Evolutionary conservation across 2,113 vertebrate species (phyloP).

Genomic region (Camelus bactrianus): DNA sequence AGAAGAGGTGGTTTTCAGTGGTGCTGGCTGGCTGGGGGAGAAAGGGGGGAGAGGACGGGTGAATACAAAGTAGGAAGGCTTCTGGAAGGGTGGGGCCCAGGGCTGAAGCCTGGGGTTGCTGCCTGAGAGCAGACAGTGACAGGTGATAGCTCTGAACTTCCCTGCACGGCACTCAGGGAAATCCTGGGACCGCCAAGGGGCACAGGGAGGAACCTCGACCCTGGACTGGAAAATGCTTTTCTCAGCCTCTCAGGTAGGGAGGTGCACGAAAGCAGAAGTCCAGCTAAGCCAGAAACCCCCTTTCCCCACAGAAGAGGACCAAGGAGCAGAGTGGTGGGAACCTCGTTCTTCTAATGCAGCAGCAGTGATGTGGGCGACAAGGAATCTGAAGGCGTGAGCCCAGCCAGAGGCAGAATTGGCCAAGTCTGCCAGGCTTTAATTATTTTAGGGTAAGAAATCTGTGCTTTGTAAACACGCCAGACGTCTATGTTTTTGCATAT

Average conservation of each 20-base stretch:
- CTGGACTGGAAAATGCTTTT: not conserved
- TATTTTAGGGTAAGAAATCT: conserved; percentile 65
- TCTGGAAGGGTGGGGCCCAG: not conserved
- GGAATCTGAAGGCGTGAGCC: not conserved
- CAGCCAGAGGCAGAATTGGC: not conserved
- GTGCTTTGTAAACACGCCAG: conserved; percentile 36
- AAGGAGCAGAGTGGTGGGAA: not conserved
- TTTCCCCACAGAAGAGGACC: not conserved
- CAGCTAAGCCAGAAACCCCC: not conserved
- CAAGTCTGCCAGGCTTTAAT: conserved; percentile 35
- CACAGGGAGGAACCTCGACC: not conserved
- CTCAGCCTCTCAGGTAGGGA: not conserved
- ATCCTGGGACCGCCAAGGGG: not conserved
- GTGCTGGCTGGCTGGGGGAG: not conserved
- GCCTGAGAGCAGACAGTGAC: not conserved
- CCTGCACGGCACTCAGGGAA: not conserved
- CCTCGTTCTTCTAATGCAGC: not conserved
- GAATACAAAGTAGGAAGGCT: not conserved
- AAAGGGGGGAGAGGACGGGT: not conserved
- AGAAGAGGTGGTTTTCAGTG: conserved; percentile 78
- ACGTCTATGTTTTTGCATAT: conserved; percentile 20
- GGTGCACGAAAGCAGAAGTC: not conserved
- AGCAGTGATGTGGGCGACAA: not conserved
- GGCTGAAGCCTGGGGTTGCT: not conserved
- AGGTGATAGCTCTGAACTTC: not conserved